These are phyloP conservation scores for Lophochroa leadbeateri DNA, from an alignment of 2,113 vertebrate genomes.

Conservation along the genomic window DNA sequence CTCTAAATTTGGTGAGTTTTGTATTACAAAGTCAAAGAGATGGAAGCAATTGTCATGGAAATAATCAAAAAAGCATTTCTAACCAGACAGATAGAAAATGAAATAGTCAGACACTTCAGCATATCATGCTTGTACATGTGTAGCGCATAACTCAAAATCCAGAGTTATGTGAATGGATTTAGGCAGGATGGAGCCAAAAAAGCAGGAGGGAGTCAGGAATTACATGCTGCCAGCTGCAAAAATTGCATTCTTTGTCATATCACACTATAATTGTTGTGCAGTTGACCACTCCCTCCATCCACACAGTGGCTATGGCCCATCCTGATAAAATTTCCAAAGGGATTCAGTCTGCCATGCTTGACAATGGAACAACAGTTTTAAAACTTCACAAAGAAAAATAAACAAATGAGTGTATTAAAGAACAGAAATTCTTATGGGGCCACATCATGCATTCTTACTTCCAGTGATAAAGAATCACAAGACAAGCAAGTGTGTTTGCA, in stretches of 20 bases:
- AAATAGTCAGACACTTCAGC: not conserved
- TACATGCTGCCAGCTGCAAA: slow-evolving; percentile 38
- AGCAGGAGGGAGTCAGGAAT: slow-evolving; percentile 9
- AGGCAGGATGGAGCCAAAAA: not conserved
- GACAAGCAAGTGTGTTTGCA: not conserved
- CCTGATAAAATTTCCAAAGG: slow-evolving; percentile 13
- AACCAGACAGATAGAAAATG: not conserved
- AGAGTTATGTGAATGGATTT: slow-evolving; percentile 33
- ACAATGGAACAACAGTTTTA: slow-evolving; percentile 17
- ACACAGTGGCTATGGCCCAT: not conserved
- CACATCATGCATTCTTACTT: slow-evolving; percentile 46
- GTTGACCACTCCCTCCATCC: not conserved
- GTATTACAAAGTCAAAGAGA: not conserved
- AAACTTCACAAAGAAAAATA: slow-evolving; percentile 23
- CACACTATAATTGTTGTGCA: not conserved
- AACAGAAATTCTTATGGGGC: slow-evolving; percentile 29
- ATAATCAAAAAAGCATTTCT: not conserved
- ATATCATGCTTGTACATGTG: slow-evolving; percentile 27
- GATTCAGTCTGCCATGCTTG: not conserved
- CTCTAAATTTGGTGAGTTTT: not conserved
- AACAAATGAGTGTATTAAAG: slow-evolving; percentile 39
- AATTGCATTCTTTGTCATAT: slow-evolving; percentile 24
- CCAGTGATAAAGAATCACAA: slow-evolving; percentile 22
- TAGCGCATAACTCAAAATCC: slow-evolving; percentile 8
- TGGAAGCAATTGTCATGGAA: not conserved